Evolutionary conservation across 2,888 invertebrate genomes (phyloP).

Genomic region (Acheta domesticus): DNA sequence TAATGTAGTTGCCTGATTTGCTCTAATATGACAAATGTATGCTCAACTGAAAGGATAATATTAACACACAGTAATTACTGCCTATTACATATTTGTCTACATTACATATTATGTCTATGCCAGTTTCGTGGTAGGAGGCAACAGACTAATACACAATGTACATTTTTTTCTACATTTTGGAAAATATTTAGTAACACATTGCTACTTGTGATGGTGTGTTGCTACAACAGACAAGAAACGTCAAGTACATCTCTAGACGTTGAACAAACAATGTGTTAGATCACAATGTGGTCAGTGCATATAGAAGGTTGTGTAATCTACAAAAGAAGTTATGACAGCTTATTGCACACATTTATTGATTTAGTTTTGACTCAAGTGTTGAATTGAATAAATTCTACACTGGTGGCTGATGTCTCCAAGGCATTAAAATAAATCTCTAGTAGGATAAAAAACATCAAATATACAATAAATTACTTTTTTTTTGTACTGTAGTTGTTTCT

Average conservation of each 20-base stretch:
- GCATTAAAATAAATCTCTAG: not conserved
- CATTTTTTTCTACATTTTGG: not conserved
- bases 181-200: not conserved
- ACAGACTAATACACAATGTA: constrained; percentile 9
- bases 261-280: not conserved
- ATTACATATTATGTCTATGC: constrained; percentile 18
- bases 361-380: constrained; percentile 11
- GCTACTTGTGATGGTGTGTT: constrained; percentile 8
- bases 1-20: constrained; percentile 2
- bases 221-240: not conserved
- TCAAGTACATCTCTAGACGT: not conserved
- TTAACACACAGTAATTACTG: not conserved
- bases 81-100: constrained; percentile 4
- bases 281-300: constrained; percentile 4
- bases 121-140: not conserved
- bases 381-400: constrained; percentile 3
- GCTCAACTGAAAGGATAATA: not conserved
- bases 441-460: not conserved
- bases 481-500: not conserved
- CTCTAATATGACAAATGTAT: not conserved
- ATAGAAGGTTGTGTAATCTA: not conserved
- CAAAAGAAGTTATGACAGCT: not conserved
- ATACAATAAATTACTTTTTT: too few relatives aligned
- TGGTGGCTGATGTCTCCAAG: constrained; percentile 6
- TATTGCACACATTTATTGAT: not conserved